phyloP scores from a whole-genome alignment of 2,113 vertebrate species.

The Ahaetulla prasina region DNA sequence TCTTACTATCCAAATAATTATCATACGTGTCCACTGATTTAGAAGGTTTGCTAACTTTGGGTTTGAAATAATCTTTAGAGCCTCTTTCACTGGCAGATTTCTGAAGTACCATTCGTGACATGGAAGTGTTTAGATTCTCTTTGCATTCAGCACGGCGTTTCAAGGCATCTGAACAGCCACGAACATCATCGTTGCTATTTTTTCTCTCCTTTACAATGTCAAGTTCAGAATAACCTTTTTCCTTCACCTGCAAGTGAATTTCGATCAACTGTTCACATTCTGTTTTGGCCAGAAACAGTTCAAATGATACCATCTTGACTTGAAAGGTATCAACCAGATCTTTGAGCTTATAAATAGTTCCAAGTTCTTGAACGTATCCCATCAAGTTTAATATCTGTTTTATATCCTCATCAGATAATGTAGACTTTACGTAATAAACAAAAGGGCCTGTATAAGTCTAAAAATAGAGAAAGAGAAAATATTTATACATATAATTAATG shows the following conservation, averaged over 20 bases:
- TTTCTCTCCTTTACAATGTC: constrained; percentile 83
- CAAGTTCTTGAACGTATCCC: constrained; percentile 89
- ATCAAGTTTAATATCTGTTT: constrained; percentile 83
- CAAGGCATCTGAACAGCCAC: constrained; percentile 85
- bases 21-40: constrained; percentile 91
- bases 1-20: constrained; percentile 87
- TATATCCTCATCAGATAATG: constrained; percentile 84
- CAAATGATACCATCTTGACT: constrained; percentile 84
- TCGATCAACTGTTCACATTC: constrained; percentile 92
- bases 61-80: constrained; percentile 82
- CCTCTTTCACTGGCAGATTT: constrained; percentile 82
- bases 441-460: constrained; percentile 97
- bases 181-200: constrained; percentile 80
- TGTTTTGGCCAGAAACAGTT: constrained; percentile 90
- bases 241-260: constrained; percentile 87
- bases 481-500: constrained; percentile 34
- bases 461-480: constrained; percentile 44
- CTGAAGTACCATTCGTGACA: constrained; percentile 82
- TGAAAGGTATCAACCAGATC: constrained; percentile 77
- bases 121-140: constrained; percentile 78
- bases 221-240: constrained; percentile 80
- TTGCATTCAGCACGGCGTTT: constrained; percentile 79
- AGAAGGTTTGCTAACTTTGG: constrained; percentile 85
- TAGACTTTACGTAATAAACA: constrained; percentile 91
- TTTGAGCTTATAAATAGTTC: constrained; percentile 76